These are phyloP conservation scores for Enteromius argenteus DNA, from an alignment of 2,797 vertebrate genomes.

Conservation along the genomic window DNA sequence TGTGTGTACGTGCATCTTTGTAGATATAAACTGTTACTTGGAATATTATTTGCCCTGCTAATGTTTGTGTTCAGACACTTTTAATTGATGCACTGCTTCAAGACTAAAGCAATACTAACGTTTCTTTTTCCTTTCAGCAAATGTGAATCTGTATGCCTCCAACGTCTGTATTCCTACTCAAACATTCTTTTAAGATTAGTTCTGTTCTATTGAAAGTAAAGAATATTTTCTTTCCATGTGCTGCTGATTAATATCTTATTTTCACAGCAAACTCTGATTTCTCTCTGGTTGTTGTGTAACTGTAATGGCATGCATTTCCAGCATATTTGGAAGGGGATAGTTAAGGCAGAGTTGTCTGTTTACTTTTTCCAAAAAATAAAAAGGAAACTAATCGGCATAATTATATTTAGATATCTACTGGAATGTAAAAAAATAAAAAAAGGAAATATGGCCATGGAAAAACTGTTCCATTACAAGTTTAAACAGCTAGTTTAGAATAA, in stretches of 20 bases:
- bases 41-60: conserved; percentile 12
- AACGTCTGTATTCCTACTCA: conserved; percentile 14
- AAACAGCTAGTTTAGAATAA: neutral
- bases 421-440: neutral
- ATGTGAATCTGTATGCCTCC: conserved; percentile 26
- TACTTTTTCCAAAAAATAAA: neutral
- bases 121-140: conserved; percentile 8
- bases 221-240: neutral
- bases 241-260: neutral
- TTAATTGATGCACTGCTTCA: conserved; percentile 22
- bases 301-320: neutral
- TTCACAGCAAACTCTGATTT: neutral
- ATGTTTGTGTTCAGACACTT: conserved; percentile 9
- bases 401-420: neutral
- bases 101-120: conserved; percentile 35
- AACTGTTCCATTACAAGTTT: neutral
- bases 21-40: conserved; percentile 4
- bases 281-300: neutral
- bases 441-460: neutral
- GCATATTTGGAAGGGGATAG: neutral
- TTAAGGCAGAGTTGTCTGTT: neutral
- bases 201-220: conserved; percentile 13
- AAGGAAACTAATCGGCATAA: neutral
- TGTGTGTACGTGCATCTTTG: neutral
- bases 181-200: neutral